Conservation (phyloP, 2,888 invertebrate genomes). For the Brenthis hecate region DNA sequence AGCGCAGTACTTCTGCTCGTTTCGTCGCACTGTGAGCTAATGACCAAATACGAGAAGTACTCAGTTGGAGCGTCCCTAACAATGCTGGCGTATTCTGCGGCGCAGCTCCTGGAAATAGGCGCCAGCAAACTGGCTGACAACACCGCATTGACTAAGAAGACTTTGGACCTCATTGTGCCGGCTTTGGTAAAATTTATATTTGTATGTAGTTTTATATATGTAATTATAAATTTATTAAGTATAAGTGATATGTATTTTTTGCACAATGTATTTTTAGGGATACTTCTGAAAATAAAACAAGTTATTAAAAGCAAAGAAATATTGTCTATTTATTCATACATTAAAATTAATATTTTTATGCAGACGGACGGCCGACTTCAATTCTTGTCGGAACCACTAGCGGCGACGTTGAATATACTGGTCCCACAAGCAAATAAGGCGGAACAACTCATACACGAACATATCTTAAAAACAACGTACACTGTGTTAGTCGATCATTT, state of each 20-base stretch:
- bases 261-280: too few species aligned
- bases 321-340: background rate
- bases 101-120: conserved; percentile 70
- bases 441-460: conserved; percentile 73
- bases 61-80: conserved; percentile 69
- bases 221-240: too few species aligned
- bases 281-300: too few species aligned
- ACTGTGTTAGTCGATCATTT: conserved; percentile 69
- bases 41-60: conserved; percentile 65
- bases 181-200: conserved; percentile 79
- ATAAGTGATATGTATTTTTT: too few species aligned
- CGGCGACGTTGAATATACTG: conserved; percentile 62
- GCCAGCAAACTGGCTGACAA: conserved; percentile 79
- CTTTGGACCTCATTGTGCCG: conserved; percentile 87
- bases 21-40: conserved; percentile 58
- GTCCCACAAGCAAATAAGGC: conserved; percentile 65
- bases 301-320: background rate
- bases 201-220: too few species aligned
- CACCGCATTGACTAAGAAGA: conserved; percentile 83
- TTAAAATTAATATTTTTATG: conserved; percentile 10
- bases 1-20: conserved; percentile 91
- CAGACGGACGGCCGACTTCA: conserved; percentile 77
- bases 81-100: conserved; percentile 73
- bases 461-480: conserved; percentile 72
- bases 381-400: conserved; percentile 71